Evolutionary conservation across 2,797 vertebrate genomes (phyloP), one percentile per base, ranked within the genome.

Genomic region (Silurus lanzhouensis): DNA sequence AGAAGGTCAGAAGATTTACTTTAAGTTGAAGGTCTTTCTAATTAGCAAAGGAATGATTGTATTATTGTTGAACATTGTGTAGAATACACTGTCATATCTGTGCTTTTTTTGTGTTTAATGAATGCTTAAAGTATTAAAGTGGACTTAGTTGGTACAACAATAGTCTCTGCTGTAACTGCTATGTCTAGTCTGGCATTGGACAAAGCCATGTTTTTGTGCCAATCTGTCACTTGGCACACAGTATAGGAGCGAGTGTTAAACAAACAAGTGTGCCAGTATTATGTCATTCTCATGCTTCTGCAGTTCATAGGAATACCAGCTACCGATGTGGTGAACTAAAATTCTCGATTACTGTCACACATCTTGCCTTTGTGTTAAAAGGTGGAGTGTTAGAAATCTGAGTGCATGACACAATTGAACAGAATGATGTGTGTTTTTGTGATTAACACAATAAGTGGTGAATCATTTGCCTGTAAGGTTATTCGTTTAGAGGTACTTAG

Each of bases 191-290:
- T 77, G 19, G 52, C 52, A 25, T 70, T 66, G 52, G 75, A 87
- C 84, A 89, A 88, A 84, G 83, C 55, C 48, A 71, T 38, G 71
- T 86, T 77, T 72, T 86, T 88, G 75, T 87, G 77, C 71, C 61
- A 27, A 79, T 84, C 48, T 46, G 86, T 46, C 14, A 1, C 46
- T 27, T n/a, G 52, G 63, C 76, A 67, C 81, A 72, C 66, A 83
- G 71, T 63, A 82, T 60, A 61, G 58, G 57, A 9, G n/a, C 10
- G 55, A 78, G 76, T 82, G 77, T 82, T 76, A 89, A 88, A 87
- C 71, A 76, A 88, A 81, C 77, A 70, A 82, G 81, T 85, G 84
- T 87, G 80, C 68, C 86, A 82, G 84, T 74, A 82, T 82, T 68
- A 63, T 82, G 76, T 82, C 80, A 70, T 31, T 74, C 38, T 85